Evolutionary conservation across 2,797 vertebrate species (phyloP).

Genomic region (Ceryle rudis): DNA sequence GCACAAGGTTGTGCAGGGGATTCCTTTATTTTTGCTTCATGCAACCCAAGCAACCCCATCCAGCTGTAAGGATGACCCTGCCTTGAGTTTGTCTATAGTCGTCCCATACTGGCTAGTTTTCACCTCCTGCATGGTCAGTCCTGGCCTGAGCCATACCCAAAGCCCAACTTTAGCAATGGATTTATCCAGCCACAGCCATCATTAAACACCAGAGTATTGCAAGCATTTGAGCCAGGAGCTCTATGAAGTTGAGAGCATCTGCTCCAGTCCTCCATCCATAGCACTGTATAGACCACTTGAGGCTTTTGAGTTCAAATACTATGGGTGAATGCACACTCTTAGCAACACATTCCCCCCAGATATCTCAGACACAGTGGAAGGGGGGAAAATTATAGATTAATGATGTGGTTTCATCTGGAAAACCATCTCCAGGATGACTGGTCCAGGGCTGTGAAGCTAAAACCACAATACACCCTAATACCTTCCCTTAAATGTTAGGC

Average conservation of each 20-base stretch:
- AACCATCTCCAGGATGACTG: background rate
- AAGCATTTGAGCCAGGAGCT: background rate
- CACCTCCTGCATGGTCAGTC: accelerated
- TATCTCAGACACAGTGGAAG: background rate
- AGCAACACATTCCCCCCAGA: background rate
- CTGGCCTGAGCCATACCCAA: background rate
- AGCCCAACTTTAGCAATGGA: background rate
- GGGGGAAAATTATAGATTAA: accelerated
- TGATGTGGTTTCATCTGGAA: background rate
- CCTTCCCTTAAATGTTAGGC: background rate
- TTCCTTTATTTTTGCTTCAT: background rate
- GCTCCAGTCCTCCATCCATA: background rate
- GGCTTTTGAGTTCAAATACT: background rate
- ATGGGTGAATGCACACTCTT: accelerated
- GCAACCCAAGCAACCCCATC: background rate
- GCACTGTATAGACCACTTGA: background rate
- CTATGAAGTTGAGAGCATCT: background rate
- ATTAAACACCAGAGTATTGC: background rate
- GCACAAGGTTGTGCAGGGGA: too few relatives aligned
- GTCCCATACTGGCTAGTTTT: background rate
- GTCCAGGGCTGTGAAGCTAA: background rate
- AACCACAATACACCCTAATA: background rate
- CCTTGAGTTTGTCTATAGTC: background rate
- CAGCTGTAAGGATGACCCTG: background rate
- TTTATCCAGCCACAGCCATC: background rate